Conservation (phyloP, 1,140 invertebrate species). For the Euwallacea fornicatus region DNA sequence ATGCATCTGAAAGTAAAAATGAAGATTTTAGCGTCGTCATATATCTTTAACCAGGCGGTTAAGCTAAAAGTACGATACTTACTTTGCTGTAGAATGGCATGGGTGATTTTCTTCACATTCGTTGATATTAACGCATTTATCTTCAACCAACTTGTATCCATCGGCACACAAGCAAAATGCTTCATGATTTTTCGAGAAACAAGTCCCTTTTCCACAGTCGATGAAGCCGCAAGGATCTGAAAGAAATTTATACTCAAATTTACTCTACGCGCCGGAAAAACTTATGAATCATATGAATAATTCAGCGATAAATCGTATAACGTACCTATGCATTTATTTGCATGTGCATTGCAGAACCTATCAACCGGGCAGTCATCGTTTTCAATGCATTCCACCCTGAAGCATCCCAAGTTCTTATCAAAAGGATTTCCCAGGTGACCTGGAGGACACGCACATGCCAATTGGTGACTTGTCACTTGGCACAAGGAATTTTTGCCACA, state of each 20-base stretch:
- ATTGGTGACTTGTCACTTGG: conserved; percentile 68
- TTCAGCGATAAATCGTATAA: background rate
- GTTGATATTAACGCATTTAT: conserved; percentile 77
- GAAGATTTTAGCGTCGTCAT: too few relatives aligned
- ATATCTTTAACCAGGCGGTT: background rate
- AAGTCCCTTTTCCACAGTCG: conserved; percentile 74
- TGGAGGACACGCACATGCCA: conserved; percentile 72
- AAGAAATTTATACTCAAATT: background rate
- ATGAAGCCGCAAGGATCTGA: conserved; percentile 74
- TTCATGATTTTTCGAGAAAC: conserved; percentile 68
- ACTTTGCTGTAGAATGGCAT: conserved; percentile 72
- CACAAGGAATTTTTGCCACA: conserved; percentile 77
- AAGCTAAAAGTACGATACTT: conserved; percentile 10
- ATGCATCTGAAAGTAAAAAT: conserved; percentile 60
- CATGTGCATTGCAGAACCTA: conserved; percentile 71
- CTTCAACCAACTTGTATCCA: conserved; percentile 69
- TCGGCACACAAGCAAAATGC: conserved; percentile 72
- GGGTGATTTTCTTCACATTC: conserved; percentile 74
- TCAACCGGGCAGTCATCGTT: conserved; percentile 74
- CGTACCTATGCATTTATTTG: conserved; percentile 76
- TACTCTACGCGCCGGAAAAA: background rate
- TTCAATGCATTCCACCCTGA: conserved; percentile 79
- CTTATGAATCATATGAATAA: background rate
- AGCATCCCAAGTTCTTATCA: conserved; percentile 71
- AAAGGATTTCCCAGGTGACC: conserved; percentile 80